These are phyloP conservation scores for Luperina nickerlii DNA, from an alignment of 2,888 invertebrate genomes.

Conservation along the genomic window DNA sequence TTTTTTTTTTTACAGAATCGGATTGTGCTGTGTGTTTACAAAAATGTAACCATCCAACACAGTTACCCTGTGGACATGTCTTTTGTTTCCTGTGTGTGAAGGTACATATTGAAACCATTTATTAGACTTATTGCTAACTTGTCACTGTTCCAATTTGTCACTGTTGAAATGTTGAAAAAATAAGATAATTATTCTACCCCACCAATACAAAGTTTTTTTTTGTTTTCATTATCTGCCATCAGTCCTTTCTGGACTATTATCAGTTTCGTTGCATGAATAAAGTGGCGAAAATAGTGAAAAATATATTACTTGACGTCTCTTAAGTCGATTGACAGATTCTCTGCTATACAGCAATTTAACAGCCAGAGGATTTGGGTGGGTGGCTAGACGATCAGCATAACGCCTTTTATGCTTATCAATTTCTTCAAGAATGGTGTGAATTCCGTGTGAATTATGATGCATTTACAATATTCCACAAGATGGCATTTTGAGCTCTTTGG, in stretches of 20 bases:
- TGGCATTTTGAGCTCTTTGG: no score
- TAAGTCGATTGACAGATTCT: not conserved
- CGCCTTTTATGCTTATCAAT: not conserved
- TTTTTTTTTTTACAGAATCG: conserved; percentile 71
- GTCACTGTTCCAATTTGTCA: not conserved
- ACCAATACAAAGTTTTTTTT: not conserved
- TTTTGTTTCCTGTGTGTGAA: conserved; percentile 99
- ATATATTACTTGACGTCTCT: not conserved
- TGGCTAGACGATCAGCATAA: not conserved
- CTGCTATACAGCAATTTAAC: not conserved
- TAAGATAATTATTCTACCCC: not conserved
- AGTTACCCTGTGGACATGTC: conserved; percentile 97
- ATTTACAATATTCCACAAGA: no score
- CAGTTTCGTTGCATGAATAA: not conserved
- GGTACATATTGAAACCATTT: conserved; percentile 75
- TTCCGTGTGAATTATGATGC: no score
- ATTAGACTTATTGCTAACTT: not conserved
- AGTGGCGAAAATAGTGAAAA: no score
- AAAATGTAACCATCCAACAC: conserved; percentile 97
- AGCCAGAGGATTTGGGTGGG: not conserved
- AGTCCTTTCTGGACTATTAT: no score
- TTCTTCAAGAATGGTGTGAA: not conserved
- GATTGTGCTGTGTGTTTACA: conserved; percentile 98
- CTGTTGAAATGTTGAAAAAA: not conserved
- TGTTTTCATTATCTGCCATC: no score